Conservation (phyloP, 1,140 invertebrate genomes). For the Medauroidea extradentata region DNA sequence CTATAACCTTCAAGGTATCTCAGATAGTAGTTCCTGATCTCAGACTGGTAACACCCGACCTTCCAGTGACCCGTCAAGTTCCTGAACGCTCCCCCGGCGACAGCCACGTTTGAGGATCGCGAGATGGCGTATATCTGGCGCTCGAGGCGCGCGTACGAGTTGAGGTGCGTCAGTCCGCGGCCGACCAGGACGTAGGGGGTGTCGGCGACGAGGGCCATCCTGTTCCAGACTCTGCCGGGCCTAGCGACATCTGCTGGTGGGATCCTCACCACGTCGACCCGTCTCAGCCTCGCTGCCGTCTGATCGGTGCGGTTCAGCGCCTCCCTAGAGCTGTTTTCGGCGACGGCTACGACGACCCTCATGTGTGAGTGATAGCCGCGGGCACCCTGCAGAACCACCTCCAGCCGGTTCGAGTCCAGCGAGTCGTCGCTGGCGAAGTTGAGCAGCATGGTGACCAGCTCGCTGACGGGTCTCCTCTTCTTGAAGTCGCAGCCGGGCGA, state of each 20-base stretch:
- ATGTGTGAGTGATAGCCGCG: background rate
- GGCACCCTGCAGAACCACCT: constrained; percentile 1
- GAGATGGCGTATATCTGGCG: constrained; percentile 30
- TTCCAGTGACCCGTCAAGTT: constrained; percentile 33
- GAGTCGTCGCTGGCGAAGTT: background rate
- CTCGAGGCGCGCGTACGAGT: constrained; percentile 26
- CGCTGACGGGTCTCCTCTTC: constrained; percentile 4
- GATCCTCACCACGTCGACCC: background rate
- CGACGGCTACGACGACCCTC: background rate
- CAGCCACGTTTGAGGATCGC: constrained; percentile 13
- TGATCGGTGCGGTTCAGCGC: too few relatives aligned
- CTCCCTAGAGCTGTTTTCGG: background rate
- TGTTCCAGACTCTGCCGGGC: constrained; percentile 24
- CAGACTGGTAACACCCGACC: constrained; percentile 32
- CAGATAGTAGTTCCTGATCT: constrained; percentile 29
- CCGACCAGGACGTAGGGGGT: constrained; percentile 35
- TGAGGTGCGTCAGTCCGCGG: constrained; percentile 25
- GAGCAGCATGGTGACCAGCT: constrained; percentile 10
- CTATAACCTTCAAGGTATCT: constrained; percentile 32
- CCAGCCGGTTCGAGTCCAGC: background rate
- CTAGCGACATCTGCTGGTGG: background rate
- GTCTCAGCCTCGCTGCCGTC: too few relatives aligned
- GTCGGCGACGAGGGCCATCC: constrained; percentile 15
- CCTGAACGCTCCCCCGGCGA: constrained; percentile 29
- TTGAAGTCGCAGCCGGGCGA: background rate